Evolutionary conservation across 2,888 invertebrate genomes (phyloP), one percentile per base, ranked within the genome.

Genomic region (Baronia brevicornis): DNA sequence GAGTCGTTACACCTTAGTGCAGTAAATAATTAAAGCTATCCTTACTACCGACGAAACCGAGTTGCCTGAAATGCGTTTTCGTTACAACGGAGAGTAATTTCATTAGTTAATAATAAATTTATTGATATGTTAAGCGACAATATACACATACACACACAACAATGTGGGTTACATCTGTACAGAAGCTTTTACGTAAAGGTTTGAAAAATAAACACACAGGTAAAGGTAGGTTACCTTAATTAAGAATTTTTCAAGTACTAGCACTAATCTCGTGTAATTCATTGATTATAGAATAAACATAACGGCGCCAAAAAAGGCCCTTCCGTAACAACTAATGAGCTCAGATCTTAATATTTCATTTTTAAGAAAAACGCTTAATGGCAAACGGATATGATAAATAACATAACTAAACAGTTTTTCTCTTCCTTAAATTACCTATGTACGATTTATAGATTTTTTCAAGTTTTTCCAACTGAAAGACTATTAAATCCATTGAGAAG

Each of bases 381-480:
- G 22, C 30, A 32, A 36, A 33, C 10, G 22, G 29, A 21, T 28
- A 27, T 33, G 23, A 27, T 25, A 36, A 35, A 35, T 36, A 22
- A 21, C 43, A 31, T 37, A 47, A 46, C 48, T 45, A 44, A 41
- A 46, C 41, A 46, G 46, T 45, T 50, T 43, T 43, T 46, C 44
- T 53, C 54, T 54, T 51, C 57, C 52, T 52, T 53, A 48, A 54
- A 51, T 56, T 51, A 60, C 51, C 48, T 55, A 59, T 47, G 52
- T 54, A 51, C 51, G 51, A 64, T 61, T 68, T 62, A 60, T 60
- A 79, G 80, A 80, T 69, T 82, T 69, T 62, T 19, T 59, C 57
- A 71, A 79, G 82, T 82, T 80, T 82, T 82, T 84, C 78, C 52
- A 49, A 53, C 40, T 74, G 84, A 84, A 84, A 80, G 80, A 82